phyloP scores from a whole-genome alignment of 1,140 invertebrate species.

The Stegodyphus mimosarum region DNA sequence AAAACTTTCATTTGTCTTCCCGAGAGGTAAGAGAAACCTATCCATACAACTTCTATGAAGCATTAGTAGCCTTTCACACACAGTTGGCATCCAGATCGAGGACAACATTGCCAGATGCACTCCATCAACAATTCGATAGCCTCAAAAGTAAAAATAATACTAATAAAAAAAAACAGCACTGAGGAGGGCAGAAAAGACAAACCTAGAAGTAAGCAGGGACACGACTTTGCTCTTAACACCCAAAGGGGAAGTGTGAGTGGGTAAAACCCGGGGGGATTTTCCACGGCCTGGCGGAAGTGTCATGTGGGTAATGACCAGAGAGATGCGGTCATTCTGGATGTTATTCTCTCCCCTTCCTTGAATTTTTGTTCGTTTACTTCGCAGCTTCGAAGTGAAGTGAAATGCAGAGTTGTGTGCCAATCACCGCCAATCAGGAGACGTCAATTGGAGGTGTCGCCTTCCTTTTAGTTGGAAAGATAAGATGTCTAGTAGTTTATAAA shows the following conservation, averaged over 20 bases:
- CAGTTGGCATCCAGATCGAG: no score
- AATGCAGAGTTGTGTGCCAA: slow-evolving; percentile 5
- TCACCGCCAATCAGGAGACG: not conserved
- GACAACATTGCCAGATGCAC: no score
- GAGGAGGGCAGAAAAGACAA: no score
- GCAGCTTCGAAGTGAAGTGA: not conserved
- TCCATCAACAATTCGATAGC: no score
- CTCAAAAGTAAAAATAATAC: no score
- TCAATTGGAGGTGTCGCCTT: not conserved
- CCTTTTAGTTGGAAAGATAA: no score
- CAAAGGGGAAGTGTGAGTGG: not conserved
- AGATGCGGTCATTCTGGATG: slow-evolving; percentile 20
- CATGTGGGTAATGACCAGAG: slow-evolving; percentile 42
- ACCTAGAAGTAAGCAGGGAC: slow-evolving; percentile 4
- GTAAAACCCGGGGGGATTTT: not conserved
- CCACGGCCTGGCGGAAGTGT: slow-evolving; percentile 10
- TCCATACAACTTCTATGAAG: no score
- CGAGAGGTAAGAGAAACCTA: no score
- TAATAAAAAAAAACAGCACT: no score
- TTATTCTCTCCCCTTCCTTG: not conserved
- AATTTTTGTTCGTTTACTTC: not conserved
- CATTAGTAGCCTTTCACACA: no score
- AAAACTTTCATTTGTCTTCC: no score
- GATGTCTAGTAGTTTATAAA: no score
- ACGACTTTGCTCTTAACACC: slow-evolving; percentile 36